Percentiles rank a stretch among this genome's conserved stretches.
These are phyloP conservation scores for Sibirionetta formosa DNA, from an alignment of 2,797 vertebrate species.

Conservation along the genomic window DNA sequence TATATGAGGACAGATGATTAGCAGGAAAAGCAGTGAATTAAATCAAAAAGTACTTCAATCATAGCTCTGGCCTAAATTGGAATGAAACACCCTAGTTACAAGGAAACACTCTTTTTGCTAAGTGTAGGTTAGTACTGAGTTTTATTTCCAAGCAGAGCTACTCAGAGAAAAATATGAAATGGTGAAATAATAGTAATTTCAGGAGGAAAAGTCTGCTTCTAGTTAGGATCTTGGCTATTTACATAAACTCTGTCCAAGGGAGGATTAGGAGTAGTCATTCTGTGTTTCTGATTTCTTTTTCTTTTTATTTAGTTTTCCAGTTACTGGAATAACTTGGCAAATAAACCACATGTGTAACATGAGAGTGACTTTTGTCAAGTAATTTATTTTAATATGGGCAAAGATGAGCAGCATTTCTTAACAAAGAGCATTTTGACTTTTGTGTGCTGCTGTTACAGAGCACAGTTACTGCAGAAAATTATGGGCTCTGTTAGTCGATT, in stretches of 20 bases:
- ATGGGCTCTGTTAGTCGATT: slow-evolving; percentile 5
- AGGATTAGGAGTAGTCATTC: not conserved
- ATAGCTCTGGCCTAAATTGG: slow-evolving; percentile 32
- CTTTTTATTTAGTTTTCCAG: too few relatives aligned
- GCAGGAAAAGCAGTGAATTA: not conserved
- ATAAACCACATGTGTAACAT: not conserved
- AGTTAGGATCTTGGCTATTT: not conserved
- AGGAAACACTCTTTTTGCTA: slow-evolving; percentile 58
- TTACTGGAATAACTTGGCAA: not conserved
- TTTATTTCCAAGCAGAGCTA: slow-evolving; percentile 45
- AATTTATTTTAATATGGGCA: not conserved
- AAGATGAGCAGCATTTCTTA: not conserved
- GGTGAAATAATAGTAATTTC: slow-evolving; percentile 60
- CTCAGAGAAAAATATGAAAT: slow-evolving; percentile 43
- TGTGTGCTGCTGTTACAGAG: not conserved
- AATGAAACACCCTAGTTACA: slow-evolving; percentile 61
- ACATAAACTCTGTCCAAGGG: not conserved
- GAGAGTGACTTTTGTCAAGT: not conserved
- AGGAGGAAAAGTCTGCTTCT: slow-evolving; percentile 42
- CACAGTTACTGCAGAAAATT: slow-evolving; percentile 9
- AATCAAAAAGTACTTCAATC: not conserved
- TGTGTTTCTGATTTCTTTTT: not conserved
- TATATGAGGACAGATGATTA: accelerated
- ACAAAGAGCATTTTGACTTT: not conserved
- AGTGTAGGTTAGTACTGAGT: slow-evolving; percentile 62